Evolutionary conservation across 2,797 vertebrate species (phyloP).

Genomic region (Rhynchonycteris naso): DNA sequence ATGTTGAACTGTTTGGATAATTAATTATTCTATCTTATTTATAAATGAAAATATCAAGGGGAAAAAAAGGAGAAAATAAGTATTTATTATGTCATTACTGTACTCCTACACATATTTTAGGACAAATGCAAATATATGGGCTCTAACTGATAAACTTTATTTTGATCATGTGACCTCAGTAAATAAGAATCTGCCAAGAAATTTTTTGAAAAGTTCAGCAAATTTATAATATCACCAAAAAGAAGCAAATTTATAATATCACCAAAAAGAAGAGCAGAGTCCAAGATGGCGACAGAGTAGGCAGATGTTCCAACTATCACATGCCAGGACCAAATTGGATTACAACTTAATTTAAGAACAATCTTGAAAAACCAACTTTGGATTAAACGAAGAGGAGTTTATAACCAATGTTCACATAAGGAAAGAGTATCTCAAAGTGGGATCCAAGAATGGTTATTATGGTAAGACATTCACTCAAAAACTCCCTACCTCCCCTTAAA

Average conservation of each 20-base stretch:
- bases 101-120: not conserved
- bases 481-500: not conserved
- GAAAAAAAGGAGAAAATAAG: not conserved
- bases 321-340: too few species aligned
- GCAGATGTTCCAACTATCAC: too few species aligned
- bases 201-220: conserved; percentile 33
- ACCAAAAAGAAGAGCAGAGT: not conserved
- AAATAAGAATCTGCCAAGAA: conserved; percentile 15
- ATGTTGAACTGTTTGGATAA: conserved; percentile 16
- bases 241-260: conserved; percentile 39
- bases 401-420: not conserved
- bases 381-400: not conserved
- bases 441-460: conserved; percentile 10
- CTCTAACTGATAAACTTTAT: conserved; percentile 3
- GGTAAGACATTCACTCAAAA: not conserved
- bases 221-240: not conserved
- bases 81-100: not conserved
- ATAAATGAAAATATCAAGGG: conserved; percentile 16
- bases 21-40: conserved; percentile 36
- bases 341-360: too few species aligned
- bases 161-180: not conserved
- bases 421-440: conserved; percentile 27
- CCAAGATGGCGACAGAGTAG: too few species aligned
- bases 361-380: too few species aligned
- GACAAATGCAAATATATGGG: conserved; percentile 28